Conservation (phyloP, 2,113 vertebrate species). For the Poeciliopsis prolifica region DNA sequence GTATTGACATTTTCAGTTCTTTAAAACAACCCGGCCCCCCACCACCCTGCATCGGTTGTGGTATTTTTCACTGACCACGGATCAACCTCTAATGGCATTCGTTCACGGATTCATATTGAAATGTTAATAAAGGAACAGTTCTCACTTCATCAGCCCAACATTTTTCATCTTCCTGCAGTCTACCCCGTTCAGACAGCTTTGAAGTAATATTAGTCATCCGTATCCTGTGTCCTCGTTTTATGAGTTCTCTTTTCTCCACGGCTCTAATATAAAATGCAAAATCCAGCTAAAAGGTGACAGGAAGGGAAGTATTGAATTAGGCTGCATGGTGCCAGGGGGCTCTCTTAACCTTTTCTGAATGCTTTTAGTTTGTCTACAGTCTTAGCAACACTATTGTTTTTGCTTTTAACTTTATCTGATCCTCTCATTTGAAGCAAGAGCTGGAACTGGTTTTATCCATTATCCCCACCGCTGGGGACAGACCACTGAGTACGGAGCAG, state of each 20-base stretch:
- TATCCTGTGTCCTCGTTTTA: slow-evolving; percentile 20
- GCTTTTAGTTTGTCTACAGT: slow-evolving; percentile 46
- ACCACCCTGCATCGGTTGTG: slow-evolving; percentile 14
- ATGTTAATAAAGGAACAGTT: slow-evolving; percentile 44
- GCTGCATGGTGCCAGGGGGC: slow-evolving; percentile 22
- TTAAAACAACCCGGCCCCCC: slow-evolving; percentile 34
- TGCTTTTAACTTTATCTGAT: slow-evolving; percentile 43
- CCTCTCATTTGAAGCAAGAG: slow-evolving; percentile 40
- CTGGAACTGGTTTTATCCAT: slow-evolving; percentile 63
- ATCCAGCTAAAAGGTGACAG: slow-evolving; percentile 42
- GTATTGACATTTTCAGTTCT: slow-evolving; percentile 59
- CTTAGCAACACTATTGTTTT: slow-evolving; percentile 46
- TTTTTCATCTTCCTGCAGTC: slow-evolving; percentile 26
- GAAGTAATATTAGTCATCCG: slow-evolving; percentile 18
- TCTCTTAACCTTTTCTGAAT: slow-evolving; percentile 43
- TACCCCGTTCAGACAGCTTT: slow-evolving; percentile 11
- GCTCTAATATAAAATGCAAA: slow-evolving; percentile 43
- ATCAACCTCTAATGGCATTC: slow-evolving; percentile 50
- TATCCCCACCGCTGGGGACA: slow-evolving; percentile 55
- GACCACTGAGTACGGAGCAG: not conserved
- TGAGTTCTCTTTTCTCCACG: slow-evolving; percentile 25
- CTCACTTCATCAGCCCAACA: slow-evolving; percentile 35
- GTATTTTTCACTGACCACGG: slow-evolving; percentile 51
- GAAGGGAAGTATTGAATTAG: slow-evolving; percentile 50
- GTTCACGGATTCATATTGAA: slow-evolving; percentile 36